phyloP scores from a whole-genome alignment of 2,888 invertebrate species.

The Polyommatus icarus region DNA sequence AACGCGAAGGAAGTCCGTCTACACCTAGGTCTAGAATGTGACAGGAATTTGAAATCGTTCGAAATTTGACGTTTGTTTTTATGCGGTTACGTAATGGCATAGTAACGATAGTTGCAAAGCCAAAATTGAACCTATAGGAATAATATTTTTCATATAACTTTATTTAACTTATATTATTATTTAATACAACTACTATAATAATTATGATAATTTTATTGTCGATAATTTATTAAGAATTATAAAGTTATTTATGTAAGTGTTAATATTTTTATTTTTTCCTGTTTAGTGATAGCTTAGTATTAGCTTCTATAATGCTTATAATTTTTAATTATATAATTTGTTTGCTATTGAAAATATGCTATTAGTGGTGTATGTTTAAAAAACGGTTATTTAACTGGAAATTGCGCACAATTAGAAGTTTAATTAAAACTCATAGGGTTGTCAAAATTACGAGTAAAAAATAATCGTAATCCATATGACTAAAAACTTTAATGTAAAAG shows the following conservation, averaged over 20 bases:
- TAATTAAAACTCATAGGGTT: not conserved
- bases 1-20: constrained; percentile 64
- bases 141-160: too few species aligned
- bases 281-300: not conserved
- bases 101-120: not conserved
- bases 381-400: not conserved
- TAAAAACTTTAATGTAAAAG: too few species aligned
- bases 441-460: not conserved
- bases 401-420: constrained; percentile 3
- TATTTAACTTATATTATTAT: too few species aligned
- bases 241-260: not conserved
- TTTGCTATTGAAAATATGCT: not conserved
- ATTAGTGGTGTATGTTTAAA: not conserved
- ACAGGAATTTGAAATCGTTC: constrained; percentile 40
- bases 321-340: not conserved
- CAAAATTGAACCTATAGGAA: too few species aligned
- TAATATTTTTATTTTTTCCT: not conserved
- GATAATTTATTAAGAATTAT: not conserved
- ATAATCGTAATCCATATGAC: not conserved
- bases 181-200: not conserved
- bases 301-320: not conserved
- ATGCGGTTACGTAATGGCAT: not conserved
- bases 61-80: constrained; percentile 30
- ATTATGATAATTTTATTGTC: not conserved
- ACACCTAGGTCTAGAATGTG: constrained; percentile 46